phyloP scores from a whole-genome alignment of 1,140 invertebrate genomes.

The Hyposmocoma kahamanoa region DNA sequence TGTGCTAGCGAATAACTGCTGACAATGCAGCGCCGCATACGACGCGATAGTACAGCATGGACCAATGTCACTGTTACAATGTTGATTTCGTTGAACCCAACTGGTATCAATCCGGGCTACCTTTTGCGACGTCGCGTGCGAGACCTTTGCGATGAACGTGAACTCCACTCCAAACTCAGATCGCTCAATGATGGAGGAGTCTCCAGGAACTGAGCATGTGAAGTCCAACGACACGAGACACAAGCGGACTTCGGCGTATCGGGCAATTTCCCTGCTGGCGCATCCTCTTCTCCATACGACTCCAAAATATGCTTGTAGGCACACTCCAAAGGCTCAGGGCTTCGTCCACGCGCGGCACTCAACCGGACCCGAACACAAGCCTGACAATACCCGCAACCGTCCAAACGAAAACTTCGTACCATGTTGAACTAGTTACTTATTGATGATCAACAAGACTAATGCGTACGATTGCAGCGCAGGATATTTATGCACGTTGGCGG shows the following conservation, averaged over 20 bases:
- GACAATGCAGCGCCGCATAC: too few relatives aligned
- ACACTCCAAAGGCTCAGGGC: constrained; percentile 53
- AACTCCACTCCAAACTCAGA: constrained; percentile 61
- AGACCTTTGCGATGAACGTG: constrained; percentile 43
- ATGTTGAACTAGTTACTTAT: constrained; percentile 30
- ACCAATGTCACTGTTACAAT: too few relatives aligned
- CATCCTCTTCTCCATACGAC: constrained; percentile 33
- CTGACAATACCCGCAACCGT: constrained; percentile 61
- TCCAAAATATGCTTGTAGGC: constrained; percentile 65
- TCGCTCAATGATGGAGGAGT: constrained; percentile 59
- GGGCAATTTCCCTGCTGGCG: constrained; percentile 25
- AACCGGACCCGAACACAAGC: constrained; percentile 58
- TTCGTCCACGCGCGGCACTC: constrained; percentile 49
- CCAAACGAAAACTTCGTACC: constrained; percentile 45
- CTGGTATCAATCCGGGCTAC: constrained; percentile 32
- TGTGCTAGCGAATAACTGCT: too few relatives aligned
- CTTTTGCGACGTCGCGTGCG: constrained; percentile 54
- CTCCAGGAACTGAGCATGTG: constrained; percentile 63
- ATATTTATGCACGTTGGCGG: constrained; percentile 50
- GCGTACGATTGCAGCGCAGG: constrained; percentile 22
- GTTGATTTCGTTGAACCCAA: too few relatives aligned
- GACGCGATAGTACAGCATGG: too few relatives aligned
- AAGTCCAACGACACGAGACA: constrained; percentile 61
- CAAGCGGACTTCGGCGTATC: constrained; percentile 43
- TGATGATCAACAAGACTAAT: constrained; percentile 43